Base-by-base conservation (phyloP, 2,797 vertebrate genomes). In the Platalea minor region DNA sequence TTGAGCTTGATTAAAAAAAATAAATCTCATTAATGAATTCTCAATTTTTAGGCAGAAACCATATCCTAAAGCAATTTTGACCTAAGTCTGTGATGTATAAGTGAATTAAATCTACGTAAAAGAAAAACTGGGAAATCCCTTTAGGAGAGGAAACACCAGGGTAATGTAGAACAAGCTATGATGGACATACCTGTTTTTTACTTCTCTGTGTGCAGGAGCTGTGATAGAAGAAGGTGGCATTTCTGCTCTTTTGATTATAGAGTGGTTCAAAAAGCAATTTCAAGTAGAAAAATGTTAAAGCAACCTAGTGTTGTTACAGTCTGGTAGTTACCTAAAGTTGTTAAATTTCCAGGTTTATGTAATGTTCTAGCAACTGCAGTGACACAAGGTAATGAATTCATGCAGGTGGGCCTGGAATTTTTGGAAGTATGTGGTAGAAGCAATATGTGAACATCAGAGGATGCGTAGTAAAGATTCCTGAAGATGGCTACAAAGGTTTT, bases 41-140 rank as follows among this genome's bases (percentile, higher is more conserved):
- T 92, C 67, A 85, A 39, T 94, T 95, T 94, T 94, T 91, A 94
- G 76, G 75, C 68, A 96, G 79, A 95, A 96, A 69, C 6, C 11
- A 57, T 59, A 87, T 48, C 29, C 35, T 83, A 59, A 86, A 91
- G 65, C 29, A 75, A 35, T 89, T 89, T n/a, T 76, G n/a, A 57
- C 64, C 54, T 13, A 75, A 64, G 37, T 69, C 37, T 78, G 45
- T 43, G 21, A 79, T 50, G 29, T 1, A 0, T 29, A 61, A 60
- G n/a, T 54, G 29, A 95, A 75, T 48, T 74, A 83, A 81, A 86
- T n/a, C 28, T 68, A 33, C 26, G 73, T 70, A 33, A 74, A 89
- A 64, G 16, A 77, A 93, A 46, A 31, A 17, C 9, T 54, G 23
- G 72, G 64, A 88, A 93, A 81, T 83, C 48, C 37, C 11, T 84